Evolutionary conservation across 2,797 vertebrate genomes (phyloP), one percentile per base, ranked within the genome.

Genomic region (Micromesistius poutassou): DNA sequence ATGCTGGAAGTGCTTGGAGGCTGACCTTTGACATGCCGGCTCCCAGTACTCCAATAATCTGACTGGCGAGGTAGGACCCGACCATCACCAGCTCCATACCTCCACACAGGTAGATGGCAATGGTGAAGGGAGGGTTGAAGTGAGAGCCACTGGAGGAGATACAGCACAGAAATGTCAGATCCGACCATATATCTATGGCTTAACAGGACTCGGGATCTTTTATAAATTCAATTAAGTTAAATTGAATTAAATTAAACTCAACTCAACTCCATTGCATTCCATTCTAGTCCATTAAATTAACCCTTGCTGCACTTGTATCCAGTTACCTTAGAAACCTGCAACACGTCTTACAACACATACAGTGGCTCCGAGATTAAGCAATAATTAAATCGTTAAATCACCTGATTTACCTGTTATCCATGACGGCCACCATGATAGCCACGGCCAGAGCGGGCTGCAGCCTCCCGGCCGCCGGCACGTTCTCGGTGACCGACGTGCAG

Each of bases 321-420:
- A 42, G 40, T 42, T 16, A 13, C 40, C 40, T 42, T 42, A 42
- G 40, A 42, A 42, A 42, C 40, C 40, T 0, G 40, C 40, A 42
- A 42, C 40, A 4, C 19, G 16, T 22, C 12, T 55, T 5, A 22
- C 16, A 55, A 55, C 46, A 22, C 19, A 5, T n/a, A 22, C 46
- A 12, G 46, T 7, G 16, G 46, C 46, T 19, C 42, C 2, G 14
- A 16, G 42, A 46, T 46, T 16, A 16, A 16, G 13, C 42, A 16
- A 46, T 19, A 7, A 35, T 35, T 1, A 14, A 40, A 40, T 3
- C 9, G 8, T 40, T 13, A 12, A 13, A 19, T 50, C 19, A 98
- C 97, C 97, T 98, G 91, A 98, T n/a, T n/a, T n/a, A n/a, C n/a
- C n/a, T 93, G 25, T 93, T 93, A 30, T 93, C 96, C 93, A 97